Base-by-base conservation (phyloP, 2,797 vertebrate species). In the Scarus forsteni region DNA sequence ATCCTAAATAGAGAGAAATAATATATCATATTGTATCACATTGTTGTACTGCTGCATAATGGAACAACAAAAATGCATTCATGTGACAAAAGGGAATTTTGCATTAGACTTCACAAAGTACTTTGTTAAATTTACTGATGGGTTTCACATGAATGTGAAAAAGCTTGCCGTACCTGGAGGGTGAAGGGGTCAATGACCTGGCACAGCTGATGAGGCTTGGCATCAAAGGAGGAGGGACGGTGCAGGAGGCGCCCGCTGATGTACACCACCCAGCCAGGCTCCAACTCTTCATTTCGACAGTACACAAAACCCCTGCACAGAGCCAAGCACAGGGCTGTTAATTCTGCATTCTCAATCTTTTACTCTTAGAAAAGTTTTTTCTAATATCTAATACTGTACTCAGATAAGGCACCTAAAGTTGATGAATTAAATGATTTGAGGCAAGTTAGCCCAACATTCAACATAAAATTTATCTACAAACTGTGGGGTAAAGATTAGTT, bases 161-260 rank as follows among this genome's bases (percentile, higher is more conserved):
- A 39, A 60, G 15, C 10, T 9, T 93, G 39, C 48, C 13, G 54
- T 89, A 99, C 98, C 97, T 99, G 98, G 66, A 99, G 96, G 73
- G 96, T 98, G 90, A 97, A 96, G 83, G 97, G 96, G 93, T 99
- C 97, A 79, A 99, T 93, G 86, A 98, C 94, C 89, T 99, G 98
- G 95, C 98, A 99, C 91, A 99, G 95, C 92, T 96, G 98, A 90
- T 98, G 97, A 93, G 97, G 95, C 88, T 99, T 99, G 86, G 94
- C 96, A 94, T 99, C 98, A 77, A 99, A 99, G 60, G 97, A 97
- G 60, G 96, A 95, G 0, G 98, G 97, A 61, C 98, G 94, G 81
- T 99, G 97, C 48, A 99, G 96, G 61, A 99, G 96, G 66, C 90
- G 93, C 66, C 95, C 89, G 0, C 86, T 94, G 89, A 96, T 94